A percentile compares a stretch with the other conserved stretches of the same genome.
Evolutionary conservation across 1,140 invertebrate genomes (phyloP).

Genomic region (Zaprionus lachaisei): DNA sequence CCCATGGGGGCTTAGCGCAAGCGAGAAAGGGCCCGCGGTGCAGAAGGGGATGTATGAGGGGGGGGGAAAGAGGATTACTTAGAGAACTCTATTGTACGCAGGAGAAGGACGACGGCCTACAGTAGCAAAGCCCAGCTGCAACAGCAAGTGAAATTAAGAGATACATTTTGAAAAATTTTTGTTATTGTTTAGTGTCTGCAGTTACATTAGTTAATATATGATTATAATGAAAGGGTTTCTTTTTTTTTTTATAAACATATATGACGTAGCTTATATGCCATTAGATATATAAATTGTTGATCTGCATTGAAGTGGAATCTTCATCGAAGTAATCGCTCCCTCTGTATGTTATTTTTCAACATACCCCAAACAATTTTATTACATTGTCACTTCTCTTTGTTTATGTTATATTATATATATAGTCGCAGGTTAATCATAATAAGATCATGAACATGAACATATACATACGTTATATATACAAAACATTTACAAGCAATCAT

Average conservation of each 20-base stretch:
- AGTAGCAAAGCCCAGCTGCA: not conserved
- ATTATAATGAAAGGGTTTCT: no score
- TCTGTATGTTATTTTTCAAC: not conserved
- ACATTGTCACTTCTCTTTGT: not conserved
- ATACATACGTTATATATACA: no score
- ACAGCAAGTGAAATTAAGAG: no score
- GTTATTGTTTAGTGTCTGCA: no score
- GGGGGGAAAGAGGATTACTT: not conserved
- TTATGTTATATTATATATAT: no score
- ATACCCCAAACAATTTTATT: accelerated
- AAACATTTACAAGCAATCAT: no score
- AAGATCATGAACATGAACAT: no score
- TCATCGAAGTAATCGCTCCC: not conserved
- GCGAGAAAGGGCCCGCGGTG: not conserved
- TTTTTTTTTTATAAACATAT: not conserved
- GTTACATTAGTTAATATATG: no score
- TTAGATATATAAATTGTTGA: not conserved
- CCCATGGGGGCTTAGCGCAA: not conserved
- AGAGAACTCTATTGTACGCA: slow-evolving; percentile 38
- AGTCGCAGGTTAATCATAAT: no score
- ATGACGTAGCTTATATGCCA: no score
- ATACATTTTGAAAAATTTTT: no score
- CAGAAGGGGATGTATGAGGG: not conserved
- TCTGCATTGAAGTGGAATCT: not conserved
- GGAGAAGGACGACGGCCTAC: not conserved